phyloP scores from a whole-genome alignment of 2,888 invertebrate species.

The Drosophila pseudotalamancana region DNA sequence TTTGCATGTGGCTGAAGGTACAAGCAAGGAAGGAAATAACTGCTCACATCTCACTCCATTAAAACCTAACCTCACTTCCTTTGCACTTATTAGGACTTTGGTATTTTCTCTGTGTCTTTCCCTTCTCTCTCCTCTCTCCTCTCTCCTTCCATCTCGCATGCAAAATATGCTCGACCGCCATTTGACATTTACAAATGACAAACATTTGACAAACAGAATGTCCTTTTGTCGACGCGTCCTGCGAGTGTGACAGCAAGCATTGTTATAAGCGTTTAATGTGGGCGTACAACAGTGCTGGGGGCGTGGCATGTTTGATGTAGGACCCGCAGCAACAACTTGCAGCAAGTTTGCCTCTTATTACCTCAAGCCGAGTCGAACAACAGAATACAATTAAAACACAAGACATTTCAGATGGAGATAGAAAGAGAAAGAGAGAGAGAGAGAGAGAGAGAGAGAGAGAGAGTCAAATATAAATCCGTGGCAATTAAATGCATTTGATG shows the following conservation, averaged over 20 bases:
- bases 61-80: not conserved
- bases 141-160: conserved; percentile 35
- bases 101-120: conserved; percentile 5
- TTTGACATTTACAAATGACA: conserved; percentile 81
- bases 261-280: conserved; percentile 65
- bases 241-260: conserved; percentile 32
- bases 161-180: conserved; percentile 75
- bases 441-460: not conserved
- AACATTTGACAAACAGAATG: conserved; percentile 77
- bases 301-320: conserved; percentile 27
- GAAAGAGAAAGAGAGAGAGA: not conserved
- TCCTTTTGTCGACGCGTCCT: conserved; percentile 43
- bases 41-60: not conserved
- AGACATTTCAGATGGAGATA: not conserved
- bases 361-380: not conserved
- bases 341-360: conserved; percentile 17
- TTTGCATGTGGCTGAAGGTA: conserved; percentile 26
- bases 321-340: conserved; percentile 37
- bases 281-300: conserved; percentile 17
- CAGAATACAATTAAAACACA: conserved; percentile 15
- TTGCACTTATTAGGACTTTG: conserved; percentile 17
- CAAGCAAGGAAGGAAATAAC: not conserved
- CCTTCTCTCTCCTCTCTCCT: not conserved
- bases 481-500: conserved; percentile 48
- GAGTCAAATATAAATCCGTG: conserved; percentile 3